Percentiles rank a stretch among this genome's conserved stretches.
These are phyloP conservation scores for Drosophila ezoana DNA, from an alignment of 2,888 invertebrate genomes.

Conservation along the genomic window DNA sequence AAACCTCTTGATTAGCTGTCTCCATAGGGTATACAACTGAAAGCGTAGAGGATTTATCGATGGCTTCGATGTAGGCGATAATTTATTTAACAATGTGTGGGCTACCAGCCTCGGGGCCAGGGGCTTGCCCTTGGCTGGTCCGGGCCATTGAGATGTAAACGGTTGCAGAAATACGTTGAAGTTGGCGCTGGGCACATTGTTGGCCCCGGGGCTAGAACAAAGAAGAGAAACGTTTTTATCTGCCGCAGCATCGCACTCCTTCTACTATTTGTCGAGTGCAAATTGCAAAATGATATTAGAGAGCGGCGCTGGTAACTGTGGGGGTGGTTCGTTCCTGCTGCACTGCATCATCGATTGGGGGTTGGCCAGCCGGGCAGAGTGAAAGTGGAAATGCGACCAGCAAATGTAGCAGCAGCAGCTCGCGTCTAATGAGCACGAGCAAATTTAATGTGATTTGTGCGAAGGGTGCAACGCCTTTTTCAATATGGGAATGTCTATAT, in stretches of 20 bases:
- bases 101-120: constrained; percentile 39
- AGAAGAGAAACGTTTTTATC: constrained; percentile 68
- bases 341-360: constrained; percentile 57
- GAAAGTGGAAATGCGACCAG: constrained; percentile 62
- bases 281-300: constrained; percentile 82
- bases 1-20: neutral
- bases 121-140: constrained; percentile 38
- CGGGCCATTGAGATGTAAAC: constrained; percentile 70
- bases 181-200: constrained; percentile 38
- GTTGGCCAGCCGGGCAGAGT: constrained; percentile 61
- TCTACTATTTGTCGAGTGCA: constrained; percentile 80
- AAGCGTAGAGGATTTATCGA: constrained; percentile 56
- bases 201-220: constrained; percentile 65
- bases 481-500: constrained; percentile 28
- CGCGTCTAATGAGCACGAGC: constrained; percentile 74
- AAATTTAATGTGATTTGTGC: constrained; percentile 78
- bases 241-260: constrained; percentile 76
- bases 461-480: constrained; percentile 64
- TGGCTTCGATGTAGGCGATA: constrained; percentile 66
- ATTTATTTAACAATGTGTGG: constrained; percentile 79
- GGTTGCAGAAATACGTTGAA: constrained; percentile 42
- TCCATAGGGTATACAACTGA: constrained; percentile 38
- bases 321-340: constrained; percentile 53
- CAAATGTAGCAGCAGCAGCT: constrained; percentile 50
- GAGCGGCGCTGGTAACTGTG: constrained; percentile 31